phyloP scores from a whole-genome alignment of 2,888 invertebrate species.

The Drosophila flavopinicola region DNA sequence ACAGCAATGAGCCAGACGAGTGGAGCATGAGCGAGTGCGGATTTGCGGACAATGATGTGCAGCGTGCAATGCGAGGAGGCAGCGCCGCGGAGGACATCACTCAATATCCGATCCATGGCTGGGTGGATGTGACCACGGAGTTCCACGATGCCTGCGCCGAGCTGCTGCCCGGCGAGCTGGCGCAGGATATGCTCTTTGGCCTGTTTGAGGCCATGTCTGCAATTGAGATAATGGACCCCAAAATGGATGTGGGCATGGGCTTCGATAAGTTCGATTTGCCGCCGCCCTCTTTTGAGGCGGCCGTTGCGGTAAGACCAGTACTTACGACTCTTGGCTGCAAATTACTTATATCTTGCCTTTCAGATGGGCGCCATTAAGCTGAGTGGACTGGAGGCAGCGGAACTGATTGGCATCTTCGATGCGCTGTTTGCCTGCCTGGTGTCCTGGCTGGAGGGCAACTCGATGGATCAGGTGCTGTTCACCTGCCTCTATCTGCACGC shows the following conservation, averaged over 20 bases:
- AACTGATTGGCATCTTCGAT: conserved; percentile 97
- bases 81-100: conserved; percentile 73
- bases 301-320: conserved; percentile 92
- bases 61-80: conserved; percentile 68
- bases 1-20: conserved; percentile 56
- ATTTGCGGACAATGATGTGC: conserved; percentile 71
- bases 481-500: conserved; percentile 98
- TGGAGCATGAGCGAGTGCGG: conserved; percentile 77
- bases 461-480: conserved; percentile 97
- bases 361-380: conserved; percentile 91
- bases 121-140: conserved; percentile 85
- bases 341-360: no score
- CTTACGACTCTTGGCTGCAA: no score
- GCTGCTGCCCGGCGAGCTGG: conserved; percentile 93
- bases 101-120: conserved; percentile 82
- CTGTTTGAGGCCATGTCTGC: conserved; percentile 99
- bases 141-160: conserved; percentile 89
- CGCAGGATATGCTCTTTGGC: conserved; percentile 96
- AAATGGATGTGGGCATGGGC: conserved; percentile 99
- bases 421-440: conserved; percentile 96
- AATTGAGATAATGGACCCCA: conserved; percentile 99
- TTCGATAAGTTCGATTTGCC: conserved; percentile 94
- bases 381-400: conserved; percentile 89
- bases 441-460: conserved; percentile 98
- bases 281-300: conserved; percentile 94